Evolutionary conservation across 2,888 invertebrate genomes (phyloP), one percentile per base, ranked within the genome.

Genomic region (Metellina segmentata): DNA sequence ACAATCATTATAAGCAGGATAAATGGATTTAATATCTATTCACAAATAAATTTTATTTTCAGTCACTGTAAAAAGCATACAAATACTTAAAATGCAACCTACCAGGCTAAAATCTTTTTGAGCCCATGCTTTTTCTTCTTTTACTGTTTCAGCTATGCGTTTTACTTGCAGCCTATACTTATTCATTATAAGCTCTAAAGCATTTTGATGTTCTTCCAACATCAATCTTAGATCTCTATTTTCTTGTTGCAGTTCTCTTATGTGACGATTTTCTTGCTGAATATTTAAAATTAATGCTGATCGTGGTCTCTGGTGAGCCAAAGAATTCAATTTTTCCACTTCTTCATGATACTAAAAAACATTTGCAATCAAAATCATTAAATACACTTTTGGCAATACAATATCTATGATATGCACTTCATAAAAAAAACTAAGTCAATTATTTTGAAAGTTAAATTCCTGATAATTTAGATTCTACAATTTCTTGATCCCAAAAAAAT

Each of bases 141-240:
- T 82, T 9, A 69, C 83, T 70, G 92, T 87, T 75, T 92, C 85
- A 77, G 89, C 88, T n/a, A 93, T 85, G 11, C 78, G 71, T n/a
- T 83, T 83, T 4, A 93, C 89, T 82, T 93, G 93, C 71, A 90
- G 85, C 34, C 93, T 82, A 95, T 99, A 99, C 95, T 99, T 99
- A 92, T 97, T 97, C 99, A 99, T 99, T 94, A 99, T 98, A 93
- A 98, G 96, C 95, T 99, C 99, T 94, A 99, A 96, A 6, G 98
- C 98, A 93, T 97, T 97, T 94, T 99, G 98, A 95, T 99, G 98
- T 94, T 99, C 99, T 95, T 99, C 98, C 81, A 99, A 95, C 34
- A 98, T 97, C 86, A 97, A 96, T 94, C 97, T 96, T 20, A 99
- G 96, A 95, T 99, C 98, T 78, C 97, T 96, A 95, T 99, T 99